A percentile compares a stretch with the other conserved stretches of the same genome.
These are phyloP conservation scores for Uropetala carovei DNA, from an alignment of 2,888 invertebrate genomes.

Conservation along the genomic window DNA sequence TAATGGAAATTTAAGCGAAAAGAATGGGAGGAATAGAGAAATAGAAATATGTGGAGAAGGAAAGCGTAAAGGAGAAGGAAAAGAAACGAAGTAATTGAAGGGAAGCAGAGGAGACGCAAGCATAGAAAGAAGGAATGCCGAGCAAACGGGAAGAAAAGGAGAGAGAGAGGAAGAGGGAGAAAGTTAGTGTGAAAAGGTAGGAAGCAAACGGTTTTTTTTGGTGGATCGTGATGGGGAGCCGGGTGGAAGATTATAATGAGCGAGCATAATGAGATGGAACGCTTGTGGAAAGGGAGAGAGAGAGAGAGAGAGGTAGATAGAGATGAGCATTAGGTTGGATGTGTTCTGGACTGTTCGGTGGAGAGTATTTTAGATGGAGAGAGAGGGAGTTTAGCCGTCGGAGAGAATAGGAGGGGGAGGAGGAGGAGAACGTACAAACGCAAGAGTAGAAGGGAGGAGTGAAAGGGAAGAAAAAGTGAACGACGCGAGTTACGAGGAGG, in stretches of 20 bases:
- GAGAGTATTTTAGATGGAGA: not conserved
- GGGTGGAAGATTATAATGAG: slow-evolving; percentile 62
- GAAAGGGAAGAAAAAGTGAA: not conserved
- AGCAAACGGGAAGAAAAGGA: not conserved
- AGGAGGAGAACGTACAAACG: not conserved
- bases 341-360: slow-evolving; percentile 32
- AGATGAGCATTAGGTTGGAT: not conserved
- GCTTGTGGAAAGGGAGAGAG: not conserved
- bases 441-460: not conserved
- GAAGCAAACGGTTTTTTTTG: slow-evolving; percentile 32
- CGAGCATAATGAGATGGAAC: slow-evolving; percentile 60
- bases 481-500: not conserved
- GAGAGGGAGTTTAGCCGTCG: not conserved
- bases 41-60: not conserved
- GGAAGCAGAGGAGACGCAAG: not conserved
- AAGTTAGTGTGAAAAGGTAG: not conserved
- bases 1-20: not conserved
- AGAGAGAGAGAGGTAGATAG: not conserved
- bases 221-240: slow-evolving; percentile 26
- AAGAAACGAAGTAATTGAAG: not conserved
- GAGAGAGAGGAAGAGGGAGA: not conserved
- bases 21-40: not conserved
- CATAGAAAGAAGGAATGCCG: not conserved
- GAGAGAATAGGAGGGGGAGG: not conserved
- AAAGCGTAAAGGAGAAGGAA: not conserved